These are phyloP conservation scores for Pterocles burchelli DNA, from an alignment of 2,113 vertebrate genomes.

Conservation along the genomic window DNA sequence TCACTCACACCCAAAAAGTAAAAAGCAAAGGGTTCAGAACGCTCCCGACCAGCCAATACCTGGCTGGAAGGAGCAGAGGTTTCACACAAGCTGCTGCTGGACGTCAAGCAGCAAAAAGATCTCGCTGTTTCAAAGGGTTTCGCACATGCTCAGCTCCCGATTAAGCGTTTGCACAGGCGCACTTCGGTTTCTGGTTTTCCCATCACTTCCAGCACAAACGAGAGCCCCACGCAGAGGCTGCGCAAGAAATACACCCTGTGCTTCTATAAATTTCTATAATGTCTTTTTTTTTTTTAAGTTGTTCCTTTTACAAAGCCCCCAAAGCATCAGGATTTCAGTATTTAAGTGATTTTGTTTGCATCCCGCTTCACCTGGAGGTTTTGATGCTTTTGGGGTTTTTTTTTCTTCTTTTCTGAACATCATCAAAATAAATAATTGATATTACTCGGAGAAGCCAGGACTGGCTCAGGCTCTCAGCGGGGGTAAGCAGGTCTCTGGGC, in stretches of 20 bases:
- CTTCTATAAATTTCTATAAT: no score
- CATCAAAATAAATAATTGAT: background rate
- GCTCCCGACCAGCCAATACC: background rate
- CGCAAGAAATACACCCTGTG: accelerated
- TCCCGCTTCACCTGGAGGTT: background rate
- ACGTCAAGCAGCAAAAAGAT: background rate
- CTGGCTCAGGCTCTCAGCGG: background rate
- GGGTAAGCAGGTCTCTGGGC: background rate
- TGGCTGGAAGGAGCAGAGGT: background rate
- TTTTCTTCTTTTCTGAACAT: background rate
- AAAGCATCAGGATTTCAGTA: background rate
- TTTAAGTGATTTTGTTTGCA: background rate
- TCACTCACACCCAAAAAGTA: background rate
- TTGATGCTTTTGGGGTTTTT: background rate
- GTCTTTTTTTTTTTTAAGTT: background rate
- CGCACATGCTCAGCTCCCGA: accelerated
- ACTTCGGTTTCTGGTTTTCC: background rate
- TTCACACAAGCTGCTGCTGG: background rate
- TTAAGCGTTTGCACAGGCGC: accelerated
- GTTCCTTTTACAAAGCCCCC: background rate
- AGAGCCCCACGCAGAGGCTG: background rate
- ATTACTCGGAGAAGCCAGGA: background rate
- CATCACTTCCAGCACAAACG: background rate
- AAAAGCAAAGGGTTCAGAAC: background rate
- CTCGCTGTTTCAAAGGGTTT: accelerated